A percentile compares a stretch with the other conserved stretches of the same genome.
phyloP scores from a whole-genome alignment of 2,888 invertebrate species.

The Lymantria dispar region DNA sequence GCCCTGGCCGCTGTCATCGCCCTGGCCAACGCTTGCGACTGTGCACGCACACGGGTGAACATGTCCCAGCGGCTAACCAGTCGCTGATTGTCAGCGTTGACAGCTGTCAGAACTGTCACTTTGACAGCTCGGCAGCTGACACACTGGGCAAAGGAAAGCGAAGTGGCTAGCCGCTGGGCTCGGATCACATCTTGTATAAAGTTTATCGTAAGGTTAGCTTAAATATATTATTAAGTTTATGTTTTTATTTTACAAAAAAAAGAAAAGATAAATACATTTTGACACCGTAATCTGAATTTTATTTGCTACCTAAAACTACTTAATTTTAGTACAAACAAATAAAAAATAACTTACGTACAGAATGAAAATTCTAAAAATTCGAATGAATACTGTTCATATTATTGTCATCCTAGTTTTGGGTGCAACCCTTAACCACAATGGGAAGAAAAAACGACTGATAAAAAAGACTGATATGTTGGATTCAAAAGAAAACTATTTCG shows the following conservation, averaged over 20 bases:
- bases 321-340: too few relatives aligned
- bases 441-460: too few relatives aligned
- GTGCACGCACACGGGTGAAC: conserved; percentile 75
- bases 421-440: too few relatives aligned
- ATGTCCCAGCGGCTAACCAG: conserved; percentile 66
- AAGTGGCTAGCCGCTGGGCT: conserved; percentile 72
- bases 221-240: conserved; percentile 68
- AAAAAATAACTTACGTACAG: too few relatives aligned
- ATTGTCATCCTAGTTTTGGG: too few relatives aligned
- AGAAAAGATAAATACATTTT: conserved; percentile 78
- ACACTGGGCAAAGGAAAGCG: conserved; percentile 34
- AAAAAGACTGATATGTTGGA: too few relatives aligned
- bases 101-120: conserved; percentile 25
- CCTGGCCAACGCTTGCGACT: conserved; percentile 76
- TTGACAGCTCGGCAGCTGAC: conserved; percentile 34
- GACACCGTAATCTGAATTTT: conserved; percentile 62
- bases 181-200: conserved; percentile 77
- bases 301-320: too few relatives aligned
- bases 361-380: too few relatives aligned
- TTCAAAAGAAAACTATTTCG: too few relatives aligned
- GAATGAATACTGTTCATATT: too few relatives aligned
- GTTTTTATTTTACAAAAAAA: conserved; percentile 75
- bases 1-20: conserved; percentile 48
- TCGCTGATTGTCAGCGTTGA: conserved; percentile 42
- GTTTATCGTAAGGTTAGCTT: conserved; percentile 74